Evolutionary conservation across 2,797 vertebrate genomes (phyloP).

Genomic region (Brachymystax lenok): DNA sequence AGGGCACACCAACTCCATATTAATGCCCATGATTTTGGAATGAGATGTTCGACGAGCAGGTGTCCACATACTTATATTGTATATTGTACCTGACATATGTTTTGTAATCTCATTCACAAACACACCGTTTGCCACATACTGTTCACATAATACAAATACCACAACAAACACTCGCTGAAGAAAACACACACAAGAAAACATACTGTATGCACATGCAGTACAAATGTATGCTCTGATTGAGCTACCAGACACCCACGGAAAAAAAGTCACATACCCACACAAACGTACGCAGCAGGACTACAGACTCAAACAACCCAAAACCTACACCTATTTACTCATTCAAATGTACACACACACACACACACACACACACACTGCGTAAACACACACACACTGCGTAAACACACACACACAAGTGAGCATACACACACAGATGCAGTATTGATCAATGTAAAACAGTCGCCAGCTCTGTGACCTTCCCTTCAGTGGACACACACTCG

Average conservation of each 20-base stretch:
- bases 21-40: too few species aligned
- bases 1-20: too few species aligned
- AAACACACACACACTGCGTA: too few species aligned
- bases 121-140: not conserved
- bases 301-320: not conserved
- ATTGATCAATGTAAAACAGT: constrained; percentile 42
- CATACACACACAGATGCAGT: constrained; percentile 47
- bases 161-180: not conserved
- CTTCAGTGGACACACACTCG: constrained; percentile 49
- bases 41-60: too few species aligned
- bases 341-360: too few species aligned
- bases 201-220: constrained; percentile 13
- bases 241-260: not conserved
- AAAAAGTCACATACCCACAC: constrained; percentile 11
- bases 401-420: too few species aligned
- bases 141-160: not conserved
- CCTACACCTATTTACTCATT: too few species aligned
- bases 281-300: not conserved
- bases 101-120: constrained; percentile 8
- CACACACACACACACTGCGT: too few species aligned
- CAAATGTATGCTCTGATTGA: constrained; percentile 25
- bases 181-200: constrained; percentile 9
- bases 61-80: too few species aligned
- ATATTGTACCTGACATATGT: not conserved
- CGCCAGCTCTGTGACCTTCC: constrained; percentile 60